Base-by-base conservation (phyloP, 2,888 invertebrate species). In the Formica aserva region DNA sequence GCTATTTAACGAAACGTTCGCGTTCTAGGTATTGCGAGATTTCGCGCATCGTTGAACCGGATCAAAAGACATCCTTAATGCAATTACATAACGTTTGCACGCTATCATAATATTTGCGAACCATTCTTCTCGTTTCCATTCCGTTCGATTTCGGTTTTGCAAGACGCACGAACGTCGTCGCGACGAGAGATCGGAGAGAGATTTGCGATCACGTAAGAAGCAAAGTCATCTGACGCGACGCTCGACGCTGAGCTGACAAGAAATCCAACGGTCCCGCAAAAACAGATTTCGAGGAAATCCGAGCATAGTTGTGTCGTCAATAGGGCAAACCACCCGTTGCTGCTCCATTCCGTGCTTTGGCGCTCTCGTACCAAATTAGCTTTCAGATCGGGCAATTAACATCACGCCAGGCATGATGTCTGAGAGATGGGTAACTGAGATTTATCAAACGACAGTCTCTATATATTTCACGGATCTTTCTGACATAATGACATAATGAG, bases 11-110 rank as follows among this genome's bases (percentile, higher is more conserved):
- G 45, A 71, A 78, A 78, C 45, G 41, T 35, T 76, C 52, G 38
- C 66, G 41, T 72, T 48, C 45, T 45, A 60, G 35, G 69, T 45
- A 69, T 41, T 13, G 60, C 45, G 60, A 72, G 41, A 78, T 45
- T 72, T 60, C 45, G 62, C 60, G 75, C 77, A 72, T 71, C 81
- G 86, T 82, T 80, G 82, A 67, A 35, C 60, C 67, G 66, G 86
- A 87, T 87, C 85, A 86, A 87, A 78, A 87, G 81, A 55, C 22
- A 38, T 18, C 69, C 55, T 74, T 87, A 87, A 86, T 77, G 83
- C 71, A 87, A 87, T 87, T 85, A 78, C 77, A 82, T 75, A 82
- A 77, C 66, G 69, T 74, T 86, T 81, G 69, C 65, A 55, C 75
- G 41, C 71, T 63, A 57, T 69, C 81, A 81, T 86, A 85, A 85